Evolutionary conservation across 2,797 vertebrate genomes (phyloP), one percentile per base, ranked within the genome.

Genomic region (Phylloscopus collybita): DNA sequence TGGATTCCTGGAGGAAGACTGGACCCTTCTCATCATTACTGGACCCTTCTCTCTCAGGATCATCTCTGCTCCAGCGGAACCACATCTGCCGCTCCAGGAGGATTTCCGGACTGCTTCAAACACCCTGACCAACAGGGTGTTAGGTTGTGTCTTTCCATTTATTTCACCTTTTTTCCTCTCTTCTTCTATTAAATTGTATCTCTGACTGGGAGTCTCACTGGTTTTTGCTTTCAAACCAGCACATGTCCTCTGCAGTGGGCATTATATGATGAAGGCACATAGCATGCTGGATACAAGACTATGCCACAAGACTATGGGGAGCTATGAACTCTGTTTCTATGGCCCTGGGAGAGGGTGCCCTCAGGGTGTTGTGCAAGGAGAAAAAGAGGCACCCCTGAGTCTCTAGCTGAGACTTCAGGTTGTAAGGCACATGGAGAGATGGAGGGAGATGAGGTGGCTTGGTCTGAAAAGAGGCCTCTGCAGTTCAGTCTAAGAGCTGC

Each of bases 211-310:
- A n/a, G n/a, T n/a, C n/a, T n/a, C n/a, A n/a, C n/a, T n/a, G n/a
- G n/a, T n/a, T n/a, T n/a, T n/a, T n/a, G n/a, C n/a, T n/a, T n/a
- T n/a, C n/a, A n/a, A n/a, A n/a, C n/a, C n/a, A n/a, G n/a, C n/a
- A n/a, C n/a, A n/a, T n/a, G n/a, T n/a, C 25, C 23, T 82, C 78
- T 75, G 6, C 42, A 53, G 29, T 17, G 13, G 16, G 22, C 51
- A 65, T 18, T 45, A 65, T 38, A 56, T n/a, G 10, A 36, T 17
- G 32, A 73, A 62, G 9, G 16, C 11, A 30, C 11, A 40, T 19
- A 10, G 19, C 0, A 2, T 13, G 17, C 6, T 40, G 11, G 20
- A 29, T 56, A 32, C n/a, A n/a, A n/a, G n/a, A n/a, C 22, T 25
- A n/a, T 3, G 5, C 10, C 72, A 23, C 11, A 19, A 17, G 6